A percentile compares a stretch with the other conserved stretches of the same genome.
phyloP scores from a whole-genome alignment of 2,113 vertebrate genomes.

The Myrmophylax atrothorax region DNA sequence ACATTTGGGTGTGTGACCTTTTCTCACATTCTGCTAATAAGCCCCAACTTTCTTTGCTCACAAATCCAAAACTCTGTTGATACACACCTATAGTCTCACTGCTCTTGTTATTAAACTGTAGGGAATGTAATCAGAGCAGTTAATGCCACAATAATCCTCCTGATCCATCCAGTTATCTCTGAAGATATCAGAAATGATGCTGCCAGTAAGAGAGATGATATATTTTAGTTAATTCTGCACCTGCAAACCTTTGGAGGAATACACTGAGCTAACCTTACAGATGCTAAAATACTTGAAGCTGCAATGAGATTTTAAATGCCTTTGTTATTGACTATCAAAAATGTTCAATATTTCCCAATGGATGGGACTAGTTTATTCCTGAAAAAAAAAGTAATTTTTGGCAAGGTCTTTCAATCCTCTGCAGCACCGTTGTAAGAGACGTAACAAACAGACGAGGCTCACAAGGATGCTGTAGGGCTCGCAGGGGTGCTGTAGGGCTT shows the following conservation, averaged over 20 bases:
- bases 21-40: conserved; percentile 44
- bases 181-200: conserved; percentile 33
- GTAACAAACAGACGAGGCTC: neutral
- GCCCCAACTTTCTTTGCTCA: conserved; percentile 20
- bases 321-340: neutral
- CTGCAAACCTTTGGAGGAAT: conserved; percentile 1
- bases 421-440: neutral
- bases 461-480: neutral
- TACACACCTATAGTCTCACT: conserved; percentile 28
- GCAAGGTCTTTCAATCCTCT: neutral
- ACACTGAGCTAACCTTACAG: neutral
- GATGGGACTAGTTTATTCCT: neutral
- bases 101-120: conserved; percentile 69
- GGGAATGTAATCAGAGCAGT: conserved; percentile 72
- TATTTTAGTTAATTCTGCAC: conserved; percentile 3
- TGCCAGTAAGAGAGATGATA: neutral
- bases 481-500: neutral
- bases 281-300: neutral
- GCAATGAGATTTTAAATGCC: neutral
- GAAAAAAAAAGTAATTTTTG: neutral
- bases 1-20: conserved; percentile 24
- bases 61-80: conserved; percentile 32
- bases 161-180: conserved; percentile 45
- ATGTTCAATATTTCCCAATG: neutral
- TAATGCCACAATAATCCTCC: conserved; percentile 75